These are phyloP conservation scores for Cynaeus angustus DNA, from an alignment of 2,888 invertebrate genomes.

Conservation along the genomic window DNA sequence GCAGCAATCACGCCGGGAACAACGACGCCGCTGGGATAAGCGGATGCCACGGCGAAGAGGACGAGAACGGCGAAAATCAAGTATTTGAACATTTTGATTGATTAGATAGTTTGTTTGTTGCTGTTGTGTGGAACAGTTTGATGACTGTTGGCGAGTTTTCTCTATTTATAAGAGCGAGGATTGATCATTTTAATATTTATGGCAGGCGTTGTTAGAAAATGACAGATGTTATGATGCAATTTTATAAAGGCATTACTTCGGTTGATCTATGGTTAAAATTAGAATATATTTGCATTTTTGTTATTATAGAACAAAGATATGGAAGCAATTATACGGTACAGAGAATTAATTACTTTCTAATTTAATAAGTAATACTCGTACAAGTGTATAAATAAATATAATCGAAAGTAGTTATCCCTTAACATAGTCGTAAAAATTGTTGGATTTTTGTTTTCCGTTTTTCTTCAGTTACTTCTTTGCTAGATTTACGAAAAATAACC, in stretches of 20 bases:
- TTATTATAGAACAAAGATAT: neutral
- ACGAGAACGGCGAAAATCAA: constrained; percentile 55
- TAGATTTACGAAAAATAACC: too few species aligned
- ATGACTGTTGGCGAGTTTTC: constrained; percentile 1
- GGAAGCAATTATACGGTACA: neutral
- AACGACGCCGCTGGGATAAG: constrained; percentile 51
- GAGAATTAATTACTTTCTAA: neutral
- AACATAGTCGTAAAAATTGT: too few species aligned
- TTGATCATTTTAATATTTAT: constrained; percentile 10
- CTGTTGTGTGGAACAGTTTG: constrained; percentile 5
- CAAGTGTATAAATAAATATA: too few species aligned
- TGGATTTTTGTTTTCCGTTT: too few species aligned
- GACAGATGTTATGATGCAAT: constrained; percentile 33
- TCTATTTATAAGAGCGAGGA: constrained; percentile 21
- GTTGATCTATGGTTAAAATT: neutral
- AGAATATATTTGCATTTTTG: constrained; percentile 12
- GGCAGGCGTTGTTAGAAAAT: neutral
- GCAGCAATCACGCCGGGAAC: constrained; percentile 45
- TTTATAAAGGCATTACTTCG: constrained; percentile 22
- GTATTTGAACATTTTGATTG: constrained; percentile 57
- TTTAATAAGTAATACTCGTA: too few species aligned
- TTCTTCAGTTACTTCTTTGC: too few species aligned
- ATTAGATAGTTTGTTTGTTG: constrained; percentile 19
- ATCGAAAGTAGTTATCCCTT: too few species aligned
- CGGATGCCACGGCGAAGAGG: constrained; percentile 54